phyloP scores from a whole-genome alignment of 2,888 invertebrate species.

The Tillus elongatus region DNA sequence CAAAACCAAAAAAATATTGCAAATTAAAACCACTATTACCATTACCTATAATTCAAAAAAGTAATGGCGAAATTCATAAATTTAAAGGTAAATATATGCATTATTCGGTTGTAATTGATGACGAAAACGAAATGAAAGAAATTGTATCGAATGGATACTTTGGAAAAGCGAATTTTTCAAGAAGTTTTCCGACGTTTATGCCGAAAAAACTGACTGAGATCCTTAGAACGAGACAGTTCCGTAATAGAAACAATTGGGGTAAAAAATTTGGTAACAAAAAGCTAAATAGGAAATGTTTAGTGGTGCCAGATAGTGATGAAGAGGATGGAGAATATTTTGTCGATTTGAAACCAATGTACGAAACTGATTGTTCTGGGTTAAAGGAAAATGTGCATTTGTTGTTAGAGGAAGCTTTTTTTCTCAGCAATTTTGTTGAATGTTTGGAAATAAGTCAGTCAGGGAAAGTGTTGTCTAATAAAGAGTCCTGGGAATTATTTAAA shows the following conservation, averaged over 20 bases:
- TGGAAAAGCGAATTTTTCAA: constrained; percentile 55
- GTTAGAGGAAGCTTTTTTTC: constrained; percentile 70
- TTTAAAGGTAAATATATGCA: constrained; percentile 60
- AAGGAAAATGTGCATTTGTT: constrained; percentile 59
- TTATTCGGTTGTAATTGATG: constrained; percentile 54
- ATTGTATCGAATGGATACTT: constrained; percentile 66
- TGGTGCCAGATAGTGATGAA: constrained; percentile 58
- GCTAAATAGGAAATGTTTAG: constrained; percentile 43
- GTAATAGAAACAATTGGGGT: constrained; percentile 49
- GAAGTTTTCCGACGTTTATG: constrained; percentile 35
- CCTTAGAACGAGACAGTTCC: constrained; percentile 53
- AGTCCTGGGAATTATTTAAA: constrained; percentile 52
- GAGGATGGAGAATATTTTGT: constrained; percentile 55
- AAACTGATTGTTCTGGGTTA: constrained; percentile 50
- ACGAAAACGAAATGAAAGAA: constrained; percentile 48
- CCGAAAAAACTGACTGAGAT: constrained; percentile 41
- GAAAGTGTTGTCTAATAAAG: constrained; percentile 43
- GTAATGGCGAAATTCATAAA: constrained; percentile 43
- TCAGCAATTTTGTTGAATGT: constrained; percentile 57
- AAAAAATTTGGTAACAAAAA: constrained; percentile 34
- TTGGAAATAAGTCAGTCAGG: constrained; percentile 52
- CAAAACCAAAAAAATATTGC: constrained; percentile 29
- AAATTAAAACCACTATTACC: constrained; percentile 35
- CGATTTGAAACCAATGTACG: constrained; percentile 50
- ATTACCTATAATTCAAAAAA: constrained; percentile 41